These are phyloP conservation scores for Pardosa pseudoannulata DNA, from an alignment of 2,888 invertebrate genomes.

Conservation along the genomic window DNA sequence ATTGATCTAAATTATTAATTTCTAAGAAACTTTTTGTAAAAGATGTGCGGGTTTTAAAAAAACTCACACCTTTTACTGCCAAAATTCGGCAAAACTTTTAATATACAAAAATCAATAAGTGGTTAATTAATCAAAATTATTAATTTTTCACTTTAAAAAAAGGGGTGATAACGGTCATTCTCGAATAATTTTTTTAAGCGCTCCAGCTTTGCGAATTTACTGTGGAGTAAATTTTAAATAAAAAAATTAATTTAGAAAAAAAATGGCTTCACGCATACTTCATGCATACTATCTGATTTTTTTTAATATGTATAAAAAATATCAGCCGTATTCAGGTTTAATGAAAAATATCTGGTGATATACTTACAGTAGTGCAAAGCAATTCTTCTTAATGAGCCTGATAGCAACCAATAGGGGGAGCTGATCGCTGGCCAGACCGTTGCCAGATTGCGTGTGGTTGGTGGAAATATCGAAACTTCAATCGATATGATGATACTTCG, in stretches of 20 bases:
- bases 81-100: not conserved
- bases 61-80: too few species aligned
- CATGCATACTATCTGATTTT: not conserved
- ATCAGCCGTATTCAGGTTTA: not conserved
- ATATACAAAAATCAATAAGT: not conserved
- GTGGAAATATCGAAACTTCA: slow-evolving; percentile 69
- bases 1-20: not conserved
- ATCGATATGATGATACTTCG: slow-evolving; percentile 69
- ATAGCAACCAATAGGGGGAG: slow-evolving; percentile 59
- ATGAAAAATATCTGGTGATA: slow-evolving; percentile 35
- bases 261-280: too few species aligned
- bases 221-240: not conserved
- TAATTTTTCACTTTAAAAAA: not conserved
- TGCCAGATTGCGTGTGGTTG: slow-evolving; percentile 69
- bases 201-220: not conserved
- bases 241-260: too few species aligned
- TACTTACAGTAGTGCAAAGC: not conserved
- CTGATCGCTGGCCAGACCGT: slow-evolving; percentile 19
- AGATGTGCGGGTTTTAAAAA: too few species aligned
- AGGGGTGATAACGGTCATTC: not conserved
- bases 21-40: not conserved
- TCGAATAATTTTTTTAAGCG: not conserved
- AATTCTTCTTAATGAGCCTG: not conserved
- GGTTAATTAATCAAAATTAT: slow-evolving; percentile 3
- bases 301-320: not conserved